Conservation (phyloP, 1,140 invertebrate species). For the Panagrolaimus sp. region DNA sequence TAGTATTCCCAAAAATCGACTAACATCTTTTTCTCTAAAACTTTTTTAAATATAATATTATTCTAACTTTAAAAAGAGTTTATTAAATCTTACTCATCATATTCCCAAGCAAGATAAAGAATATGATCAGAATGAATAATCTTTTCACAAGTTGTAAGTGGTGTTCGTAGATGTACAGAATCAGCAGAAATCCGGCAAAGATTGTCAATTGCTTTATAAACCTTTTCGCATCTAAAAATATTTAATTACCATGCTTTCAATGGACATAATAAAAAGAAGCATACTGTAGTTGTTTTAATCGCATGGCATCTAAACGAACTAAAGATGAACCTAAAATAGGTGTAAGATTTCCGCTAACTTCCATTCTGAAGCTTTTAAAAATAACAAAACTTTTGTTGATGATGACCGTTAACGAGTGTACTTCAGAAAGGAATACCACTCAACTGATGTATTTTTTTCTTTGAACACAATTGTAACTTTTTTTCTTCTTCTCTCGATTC, state of each 20-base stretch:
- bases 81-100: conserved; percentile 34
- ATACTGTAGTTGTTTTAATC: conserved; percentile 45
- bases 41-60: neutral
- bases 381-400: no score
- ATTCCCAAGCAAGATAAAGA: conserved; percentile 48
- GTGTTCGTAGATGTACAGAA: neutral
- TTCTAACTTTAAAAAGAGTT: neutral
- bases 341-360: conserved; percentile 39
- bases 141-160: conserved; percentile 38
- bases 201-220: conserved; percentile 32
- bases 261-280: conserved; percentile 13
- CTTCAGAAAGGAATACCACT: no score
- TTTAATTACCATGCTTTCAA: neutral
- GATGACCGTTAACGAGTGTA: no score
- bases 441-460: no score
- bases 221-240: conserved; percentile 28
- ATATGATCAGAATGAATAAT: conserved; percentile 38
- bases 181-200: conserved; percentile 23
- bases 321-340: conserved; percentile 42
- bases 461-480: no score
- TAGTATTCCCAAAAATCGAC: conserved; percentile 71
- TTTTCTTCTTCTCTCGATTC: no score
- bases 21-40: conserved; percentile 37
- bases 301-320: conserved; percentile 46
- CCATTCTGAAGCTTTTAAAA: neutral